Percentiles rank a stretch among this genome's conserved stretches.
Conservation (phyloP, 2,888 invertebrate genomes). For the Oligia strigilis region DNA sequence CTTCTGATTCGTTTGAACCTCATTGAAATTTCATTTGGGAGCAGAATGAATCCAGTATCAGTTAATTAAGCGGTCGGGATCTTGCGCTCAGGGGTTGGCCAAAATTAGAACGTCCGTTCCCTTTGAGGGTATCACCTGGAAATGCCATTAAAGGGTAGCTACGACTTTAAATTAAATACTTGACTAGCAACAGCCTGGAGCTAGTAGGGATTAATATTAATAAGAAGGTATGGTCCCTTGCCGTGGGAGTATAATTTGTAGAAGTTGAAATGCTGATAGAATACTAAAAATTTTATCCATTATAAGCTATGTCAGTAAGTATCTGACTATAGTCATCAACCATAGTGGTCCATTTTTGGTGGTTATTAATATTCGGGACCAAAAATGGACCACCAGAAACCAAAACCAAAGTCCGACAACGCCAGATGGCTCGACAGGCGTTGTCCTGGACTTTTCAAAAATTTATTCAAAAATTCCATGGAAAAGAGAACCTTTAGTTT, state of each 20-base stretch:
- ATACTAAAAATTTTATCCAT: neutral
- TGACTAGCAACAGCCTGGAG: neutral
- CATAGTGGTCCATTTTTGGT: neutral
- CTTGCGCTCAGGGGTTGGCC: neutral
- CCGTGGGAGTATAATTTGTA: neutral
- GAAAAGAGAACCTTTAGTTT: neutral
- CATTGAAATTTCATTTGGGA: neutral
- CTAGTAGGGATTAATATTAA: neutral
- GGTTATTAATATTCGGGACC: too few species aligned
- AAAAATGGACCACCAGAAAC: too few species aligned
- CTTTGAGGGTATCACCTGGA: constrained; percentile 1
- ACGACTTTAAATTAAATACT: constrained; percentile 11
- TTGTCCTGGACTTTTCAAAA: neutral
- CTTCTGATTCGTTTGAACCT: constrained; percentile 2
- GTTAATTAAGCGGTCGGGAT: neutral
- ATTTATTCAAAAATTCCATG: neutral
- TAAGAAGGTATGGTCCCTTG: neutral
- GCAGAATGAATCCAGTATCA: constrained; percentile 1
- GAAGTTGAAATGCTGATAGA: neutral
- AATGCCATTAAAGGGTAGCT: neutral
- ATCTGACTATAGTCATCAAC: neutral
- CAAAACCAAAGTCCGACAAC: too few species aligned
- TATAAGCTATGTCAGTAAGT: neutral
- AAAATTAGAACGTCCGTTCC: constrained; percentile 1
- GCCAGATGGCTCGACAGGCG: neutral